phyloP scores from a whole-genome alignment of 2,888 invertebrate genomes.

The Eilema depressum region DNA sequence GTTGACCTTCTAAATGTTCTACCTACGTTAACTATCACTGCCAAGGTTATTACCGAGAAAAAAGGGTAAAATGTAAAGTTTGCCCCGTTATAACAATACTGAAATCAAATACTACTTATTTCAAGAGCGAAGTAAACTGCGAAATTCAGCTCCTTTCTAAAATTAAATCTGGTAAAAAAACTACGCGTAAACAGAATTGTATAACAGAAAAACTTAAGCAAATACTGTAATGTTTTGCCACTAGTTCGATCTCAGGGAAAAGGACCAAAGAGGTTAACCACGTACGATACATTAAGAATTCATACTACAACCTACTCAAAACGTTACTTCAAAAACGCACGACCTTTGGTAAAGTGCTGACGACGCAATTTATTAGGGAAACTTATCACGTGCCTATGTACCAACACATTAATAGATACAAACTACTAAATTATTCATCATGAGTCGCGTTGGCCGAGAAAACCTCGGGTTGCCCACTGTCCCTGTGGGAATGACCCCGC shows the following conservation, averaged over 20 bases:
- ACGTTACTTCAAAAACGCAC: constrained; percentile 29
- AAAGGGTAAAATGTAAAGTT: background rate
- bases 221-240: background rate
- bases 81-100: background rate
- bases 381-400: constrained; percentile 53
- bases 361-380: constrained; percentile 34
- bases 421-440: constrained; percentile 60
- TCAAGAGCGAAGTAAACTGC: background rate
- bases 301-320: constrained; percentile 14
- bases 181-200: background rate
- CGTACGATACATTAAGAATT: background rate
- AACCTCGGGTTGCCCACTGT: constrained; percentile 45
- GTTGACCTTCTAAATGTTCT: background rate
- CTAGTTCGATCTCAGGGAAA: background rate
- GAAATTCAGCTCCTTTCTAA: background rate
- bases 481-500: constrained; percentile 49
- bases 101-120: background rate
- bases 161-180: background rate
- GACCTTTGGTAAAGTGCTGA: constrained; percentile 24
- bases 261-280: background rate
- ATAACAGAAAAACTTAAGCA: background rate
- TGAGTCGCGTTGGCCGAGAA: constrained; percentile 42
- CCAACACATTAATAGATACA: constrained; percentile 55
- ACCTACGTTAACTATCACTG: background rate
- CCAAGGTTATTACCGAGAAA: background rate